A percentile compares a stretch with the other conserved stretches of the same genome.
phyloP scores from a whole-genome alignment of 1,140 invertebrate genomes.

The Atopsyche davidsoni region DNA sequence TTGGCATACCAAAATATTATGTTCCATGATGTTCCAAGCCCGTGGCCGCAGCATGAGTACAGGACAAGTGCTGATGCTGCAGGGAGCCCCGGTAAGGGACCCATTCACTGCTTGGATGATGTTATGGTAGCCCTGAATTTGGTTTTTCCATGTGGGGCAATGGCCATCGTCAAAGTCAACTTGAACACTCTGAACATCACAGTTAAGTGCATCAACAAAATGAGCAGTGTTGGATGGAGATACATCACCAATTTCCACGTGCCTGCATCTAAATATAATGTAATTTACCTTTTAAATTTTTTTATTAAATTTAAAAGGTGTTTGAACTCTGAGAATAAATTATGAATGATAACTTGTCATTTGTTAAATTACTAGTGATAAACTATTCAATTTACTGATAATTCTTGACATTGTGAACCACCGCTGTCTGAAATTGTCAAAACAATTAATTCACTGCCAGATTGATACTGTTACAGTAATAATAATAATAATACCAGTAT shows the following conservation, averaged over 20 bases:
- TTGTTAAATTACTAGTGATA: too few relatives aligned
- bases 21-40: conserved; percentile 71
- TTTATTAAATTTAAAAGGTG: neutral
- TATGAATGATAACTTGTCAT: conserved; percentile 3
- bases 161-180: conserved; percentile 69
- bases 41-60: conserved; percentile 63
- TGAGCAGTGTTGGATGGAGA: conserved; percentile 51
- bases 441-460: too few relatives aligned
- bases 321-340: neutral
- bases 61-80: conserved; percentile 47
- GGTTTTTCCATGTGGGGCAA: conserved; percentile 66
- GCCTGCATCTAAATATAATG: conserved; percentile 42
- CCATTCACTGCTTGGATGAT: conserved; percentile 53
- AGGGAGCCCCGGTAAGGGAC: conserved; percentile 46
- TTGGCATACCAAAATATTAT: conserved; percentile 61
- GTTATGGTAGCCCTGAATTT: conserved; percentile 59
- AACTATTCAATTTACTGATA: too few relatives aligned
- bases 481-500: too few relatives aligned
- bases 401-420: too few relatives aligned
- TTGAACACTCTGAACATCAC: conserved; percentile 52
- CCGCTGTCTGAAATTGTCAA: too few relatives aligned
- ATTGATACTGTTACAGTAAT: too few relatives aligned
- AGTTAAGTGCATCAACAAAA: conserved; percentile 48
- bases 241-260: conserved; percentile 56
- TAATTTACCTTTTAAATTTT: neutral